Percentiles rank a stretch among this genome's conserved stretches.
Conservation (phyloP, 2,888 invertebrate genomes). For the Stenoptilia bipunctidactyla region DNA sequence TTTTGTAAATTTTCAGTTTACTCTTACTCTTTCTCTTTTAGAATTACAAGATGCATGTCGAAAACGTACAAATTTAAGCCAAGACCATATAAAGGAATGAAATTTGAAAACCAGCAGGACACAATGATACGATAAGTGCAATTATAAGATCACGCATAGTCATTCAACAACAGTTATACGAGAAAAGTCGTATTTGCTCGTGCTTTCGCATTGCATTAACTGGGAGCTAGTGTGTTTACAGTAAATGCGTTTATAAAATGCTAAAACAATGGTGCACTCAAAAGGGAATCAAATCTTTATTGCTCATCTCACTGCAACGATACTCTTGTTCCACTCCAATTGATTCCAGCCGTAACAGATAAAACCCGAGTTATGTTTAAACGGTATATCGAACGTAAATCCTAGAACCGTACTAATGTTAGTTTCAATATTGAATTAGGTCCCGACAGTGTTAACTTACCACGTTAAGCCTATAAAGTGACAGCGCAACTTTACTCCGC, state of each 20-base stretch:
- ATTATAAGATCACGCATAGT: too few species aligned
- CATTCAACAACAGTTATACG: too few species aligned
- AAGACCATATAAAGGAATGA: too few species aligned
- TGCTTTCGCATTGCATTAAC: too few species aligned
- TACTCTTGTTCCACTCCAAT: constrained; percentile 41
- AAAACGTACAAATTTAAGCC: too few species aligned
- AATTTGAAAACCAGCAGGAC: too few species aligned
- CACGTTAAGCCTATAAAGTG: constrained; percentile 26
- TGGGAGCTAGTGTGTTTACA: constrained; percentile 23
- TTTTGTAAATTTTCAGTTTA: too few species aligned
- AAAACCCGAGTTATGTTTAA: constrained; percentile 43
- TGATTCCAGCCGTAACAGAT: constrained; percentile 50
- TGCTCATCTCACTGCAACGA: constrained; percentile 44
- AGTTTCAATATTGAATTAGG: constrained; percentile 49
- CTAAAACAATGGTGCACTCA: constrained; percentile 42
- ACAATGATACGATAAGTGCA: too few species aligned
- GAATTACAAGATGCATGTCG: too few species aligned
- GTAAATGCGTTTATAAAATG: constrained; percentile 36
- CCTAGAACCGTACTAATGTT: constrained; percentile 38
- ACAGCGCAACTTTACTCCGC: constrained; percentile 28
- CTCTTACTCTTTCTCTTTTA: too few species aligned
- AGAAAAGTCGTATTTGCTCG: too few species aligned
- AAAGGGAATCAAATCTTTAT: constrained; percentile 49
- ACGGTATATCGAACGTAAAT: constrained; percentile 31
- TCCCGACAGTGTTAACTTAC: constrained; percentile 16